Conservation (phyloP, 35 echinoderm and acorn worm species). For the Eucidaris tribuloides region DNA sequence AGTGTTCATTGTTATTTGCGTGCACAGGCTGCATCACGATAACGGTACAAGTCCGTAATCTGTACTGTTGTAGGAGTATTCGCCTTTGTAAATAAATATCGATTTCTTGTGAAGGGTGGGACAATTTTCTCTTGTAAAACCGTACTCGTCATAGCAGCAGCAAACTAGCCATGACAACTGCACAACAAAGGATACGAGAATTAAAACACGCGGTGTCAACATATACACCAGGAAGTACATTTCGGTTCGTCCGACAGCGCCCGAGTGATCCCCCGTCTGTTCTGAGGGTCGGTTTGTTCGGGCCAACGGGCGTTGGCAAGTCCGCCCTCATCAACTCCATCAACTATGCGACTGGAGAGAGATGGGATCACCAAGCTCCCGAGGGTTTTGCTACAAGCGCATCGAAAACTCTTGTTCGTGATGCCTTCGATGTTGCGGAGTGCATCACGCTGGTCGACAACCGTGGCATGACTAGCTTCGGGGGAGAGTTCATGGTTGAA, state of each 20-base stretch:
- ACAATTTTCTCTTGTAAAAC: too few species aligned
- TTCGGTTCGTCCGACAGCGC: background rate
- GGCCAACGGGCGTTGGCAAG: background rate
- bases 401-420: background rate
- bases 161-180: too few species aligned
- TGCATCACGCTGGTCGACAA: background rate
- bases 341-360: background rate
- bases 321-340: conserved; percentile 12
- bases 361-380: background rate
- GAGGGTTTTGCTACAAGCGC: background rate
- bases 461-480: background rate
- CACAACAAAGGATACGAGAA: too few species aligned
- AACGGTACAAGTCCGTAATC: too few species aligned
- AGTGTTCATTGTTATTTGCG: too few species aligned
- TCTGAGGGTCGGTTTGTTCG: background rate
- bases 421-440: background rate
- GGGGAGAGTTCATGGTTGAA: background rate
- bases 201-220: background rate
- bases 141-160: too few species aligned
- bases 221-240: background rate
- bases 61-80: too few species aligned
- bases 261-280: background rate
- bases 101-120: too few species aligned
- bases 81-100: too few species aligned
- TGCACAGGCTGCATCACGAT: too few species aligned